phyloP scores from a whole-genome alignment of 2,888 invertebrate species.

The Pammene aurita region DNA sequence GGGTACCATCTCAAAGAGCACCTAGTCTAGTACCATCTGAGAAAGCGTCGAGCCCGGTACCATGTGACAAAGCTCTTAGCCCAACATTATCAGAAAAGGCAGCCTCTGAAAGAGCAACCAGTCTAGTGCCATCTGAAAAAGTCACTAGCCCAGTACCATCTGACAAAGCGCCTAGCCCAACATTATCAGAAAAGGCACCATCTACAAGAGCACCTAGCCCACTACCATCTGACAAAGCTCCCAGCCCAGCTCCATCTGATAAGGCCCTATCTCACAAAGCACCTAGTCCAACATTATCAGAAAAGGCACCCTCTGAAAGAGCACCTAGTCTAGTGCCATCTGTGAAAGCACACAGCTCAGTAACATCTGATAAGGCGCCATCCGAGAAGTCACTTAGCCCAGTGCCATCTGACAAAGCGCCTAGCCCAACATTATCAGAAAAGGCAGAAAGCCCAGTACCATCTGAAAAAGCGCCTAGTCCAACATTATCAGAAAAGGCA shows the following conservation, averaged over 20 bases:
- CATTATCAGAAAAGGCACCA: constrained; percentile 33
- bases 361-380: constrained; percentile 24
- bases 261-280: constrained; percentile 28
- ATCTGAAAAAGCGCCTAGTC: constrained; percentile 25
- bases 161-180: constrained; percentile 34
- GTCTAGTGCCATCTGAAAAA: constrained; percentile 15
- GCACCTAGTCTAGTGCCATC: neutral
- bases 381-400: constrained; percentile 37
- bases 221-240: no score
- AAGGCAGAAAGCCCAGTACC: constrained; percentile 10
- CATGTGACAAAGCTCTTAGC: no score
- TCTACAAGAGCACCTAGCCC: no score
- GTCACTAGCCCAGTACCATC: constrained; percentile 18
- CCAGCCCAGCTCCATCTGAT: neutral
- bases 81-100: no score
- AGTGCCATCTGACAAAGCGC: constrained; percentile 19
- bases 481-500: constrained; percentile 25
- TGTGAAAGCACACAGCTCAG: constrained; percentile 9
- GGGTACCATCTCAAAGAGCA: no score
- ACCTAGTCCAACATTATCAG: neutral
- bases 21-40: no score
- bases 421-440: constrained; percentile 19
- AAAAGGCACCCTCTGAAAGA: neutral
- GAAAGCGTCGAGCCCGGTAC: no score
- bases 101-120: neutral